Base-by-base conservation (phyloP, 2,113 vertebrate genomes). In the Camelus bactrianus region DNA sequence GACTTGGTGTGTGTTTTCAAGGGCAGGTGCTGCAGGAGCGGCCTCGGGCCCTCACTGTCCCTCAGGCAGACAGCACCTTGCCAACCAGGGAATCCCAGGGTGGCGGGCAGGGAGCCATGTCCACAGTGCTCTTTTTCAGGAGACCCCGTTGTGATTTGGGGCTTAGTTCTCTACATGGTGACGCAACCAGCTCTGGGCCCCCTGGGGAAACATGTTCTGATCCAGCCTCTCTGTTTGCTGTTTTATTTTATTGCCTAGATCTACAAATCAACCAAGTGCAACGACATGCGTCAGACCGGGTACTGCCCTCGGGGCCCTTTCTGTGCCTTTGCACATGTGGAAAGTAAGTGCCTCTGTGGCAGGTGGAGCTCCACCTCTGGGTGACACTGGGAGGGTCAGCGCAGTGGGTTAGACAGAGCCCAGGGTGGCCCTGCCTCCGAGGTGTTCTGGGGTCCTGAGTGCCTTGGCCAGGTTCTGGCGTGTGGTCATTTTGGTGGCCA, bases 201-300 rank as follows among this genome's bases (percentile, higher is more conserved):
- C 35, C 64, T 8, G 1, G 0, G 12, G 75, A 56, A 46, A 20
- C n/a, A 16, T 30, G 8, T 30, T 56, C 54, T 20, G 35, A 1
- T n/a, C 24, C 11, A 3, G 54, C 8, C 13, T 65, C 12, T 7
- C 11, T 15, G 1, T 11, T 1, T 62, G 20, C 38, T 19, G 5
- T 19, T 64, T 52, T 3, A 0, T 91, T 54, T 96, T 93, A 32
- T 86, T 91, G 77, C 65, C 83, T 92, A 99, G 99, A 99, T 99
- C 97, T 99, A 99, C 98, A 99, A 99, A 96, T 99, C 99, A 30
- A 99, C 99, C 65, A 99, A 99, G 98, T 99, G 99, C 98, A 99
- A 99, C 60, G 99, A 99, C 92, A 99, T 99, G 99, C 98, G 99
- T 54, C 99, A 99, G 92, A 99, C 99, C 28, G 99, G 99, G 86